Evolutionary conservation across 2,888 invertebrate species (phyloP), one percentile per base, ranked within the genome.

Genomic region (Drosophila demipolita): DNA sequence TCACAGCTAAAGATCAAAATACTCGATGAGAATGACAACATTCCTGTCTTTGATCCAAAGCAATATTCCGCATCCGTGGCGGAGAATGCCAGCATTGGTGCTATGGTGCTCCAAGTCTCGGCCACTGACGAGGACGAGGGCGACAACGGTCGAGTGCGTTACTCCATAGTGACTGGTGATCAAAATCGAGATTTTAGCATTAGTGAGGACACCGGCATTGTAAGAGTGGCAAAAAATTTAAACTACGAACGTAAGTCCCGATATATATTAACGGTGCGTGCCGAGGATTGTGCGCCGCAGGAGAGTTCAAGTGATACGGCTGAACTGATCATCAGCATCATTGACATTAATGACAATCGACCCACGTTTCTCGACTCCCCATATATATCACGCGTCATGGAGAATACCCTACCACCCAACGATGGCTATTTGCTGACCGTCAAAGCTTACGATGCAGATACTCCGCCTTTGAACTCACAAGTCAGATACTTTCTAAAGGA

Each of bases 341-440:
- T 96, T 80, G 98, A 99, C 93, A 97, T 98, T 91, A 98, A 99
- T 93, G 98, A 99, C 94, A 98, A 98, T 91, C 96, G 97, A 36
- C 99, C 99, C 52, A 96, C 97, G 52, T 99, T 99, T 93, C 94
- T 97, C 82, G 97, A 99, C 93, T 98, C 98, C n/a, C 98, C 98
- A 0, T 98, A 98, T 93, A 94, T 97, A 91, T 97, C 98, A 6
- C 96, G 97, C 92, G 98, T 98, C 67, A 97, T 98, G 96, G 99
- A 99, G 94, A 97, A 98, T 93, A 96, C 97, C 88, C 95, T 97
- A 76, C 96, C 97, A 66, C 96, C 96, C 58, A 96, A 95, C 86
- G 96, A 94, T 87, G 97, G 97, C 60, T 97, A 96, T 92, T 95
- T 97, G 83, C 95, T 96, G 87, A 96, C 97, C 82, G 97, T 98